Evolutionary conservation across 2,888 invertebrate species (phyloP).

Genomic region (Quadroppia sp.): DNA sequence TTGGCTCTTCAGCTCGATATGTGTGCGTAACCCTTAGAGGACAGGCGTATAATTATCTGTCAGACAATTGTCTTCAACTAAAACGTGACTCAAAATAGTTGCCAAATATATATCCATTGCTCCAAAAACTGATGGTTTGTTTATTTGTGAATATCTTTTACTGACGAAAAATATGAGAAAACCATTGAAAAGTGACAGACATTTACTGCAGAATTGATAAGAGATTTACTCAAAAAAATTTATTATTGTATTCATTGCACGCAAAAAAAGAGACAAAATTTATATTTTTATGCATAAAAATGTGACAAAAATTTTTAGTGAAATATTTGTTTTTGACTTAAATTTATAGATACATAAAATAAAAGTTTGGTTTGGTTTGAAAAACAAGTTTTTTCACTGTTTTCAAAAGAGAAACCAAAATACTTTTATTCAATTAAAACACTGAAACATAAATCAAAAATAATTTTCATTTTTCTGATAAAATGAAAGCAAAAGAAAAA

Average conservation of each 20-base stretch:
- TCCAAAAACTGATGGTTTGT: background rate
- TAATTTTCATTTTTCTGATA: background rate
- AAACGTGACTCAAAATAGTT: background rate
- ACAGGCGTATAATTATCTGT: background rate
- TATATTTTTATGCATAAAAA: too few species aligned
- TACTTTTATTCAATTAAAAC: background rate
- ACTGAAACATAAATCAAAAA: background rate
- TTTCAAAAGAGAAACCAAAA: background rate
- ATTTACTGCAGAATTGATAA: background rate
- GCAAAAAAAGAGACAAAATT: too few species aligned
- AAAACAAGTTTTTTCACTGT: too few species aligned
- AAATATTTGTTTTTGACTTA: background rate
- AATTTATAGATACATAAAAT: background rate
- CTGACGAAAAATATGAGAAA: background rate
- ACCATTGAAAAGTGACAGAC: background rate
- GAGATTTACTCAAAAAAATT: background rate
- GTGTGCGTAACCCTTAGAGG: background rate
- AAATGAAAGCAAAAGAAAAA: background rate
- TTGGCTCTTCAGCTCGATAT: background rate
- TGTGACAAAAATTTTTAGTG: background rate
- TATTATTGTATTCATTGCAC: too few species aligned
- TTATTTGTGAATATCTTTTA: background rate
- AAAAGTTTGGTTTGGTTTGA: too few species aligned
- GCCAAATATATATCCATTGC: constrained; percentile 10
- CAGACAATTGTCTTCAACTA: background rate